These are phyloP conservation scores for Anas georgica DNA, from an alignment of 2,797 vertebrate genomes.

Conservation along the genomic window DNA sequence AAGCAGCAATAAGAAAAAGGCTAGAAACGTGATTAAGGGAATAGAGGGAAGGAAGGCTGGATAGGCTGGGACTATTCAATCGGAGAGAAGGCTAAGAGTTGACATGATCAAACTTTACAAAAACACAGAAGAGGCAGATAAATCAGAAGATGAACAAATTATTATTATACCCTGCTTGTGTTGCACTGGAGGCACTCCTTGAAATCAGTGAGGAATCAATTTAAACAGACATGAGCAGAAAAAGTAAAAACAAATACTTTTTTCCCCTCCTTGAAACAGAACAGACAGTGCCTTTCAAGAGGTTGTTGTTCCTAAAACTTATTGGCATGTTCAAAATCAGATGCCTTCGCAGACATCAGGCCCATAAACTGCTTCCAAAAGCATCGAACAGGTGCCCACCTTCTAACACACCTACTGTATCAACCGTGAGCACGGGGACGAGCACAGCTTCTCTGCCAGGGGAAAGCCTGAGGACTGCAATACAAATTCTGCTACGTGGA, in stretches of 20 bases:
- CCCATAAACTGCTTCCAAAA: neutral
- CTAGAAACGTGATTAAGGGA: neutral
- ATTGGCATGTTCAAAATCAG: neutral
- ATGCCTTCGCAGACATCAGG: no score
- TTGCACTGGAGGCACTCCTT: neutral
- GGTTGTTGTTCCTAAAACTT: neutral
- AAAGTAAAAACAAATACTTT: no score
- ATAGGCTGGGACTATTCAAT: neutral
- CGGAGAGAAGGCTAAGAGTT: neutral
- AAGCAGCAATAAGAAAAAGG: neutral
- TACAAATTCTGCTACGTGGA: neutral
- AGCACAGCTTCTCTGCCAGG: neutral
- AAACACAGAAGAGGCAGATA: neutral
- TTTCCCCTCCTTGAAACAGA: neutral
- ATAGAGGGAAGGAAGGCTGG: neutral
- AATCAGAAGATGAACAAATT: neutral
- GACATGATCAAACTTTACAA: neutral
- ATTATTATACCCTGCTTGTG: neutral
- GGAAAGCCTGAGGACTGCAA: neutral
- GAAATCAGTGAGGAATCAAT: neutral
- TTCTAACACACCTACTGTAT: neutral
- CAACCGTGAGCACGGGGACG: fast-evolving
- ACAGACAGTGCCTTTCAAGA: neutral
- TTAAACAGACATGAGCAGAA: neutral
- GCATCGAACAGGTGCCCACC: neutral